Evolutionary conservation across 2,888 invertebrate species (phyloP), one percentile per base, ranked within the genome.

Genomic region (Caradrina kadenii): DNA sequence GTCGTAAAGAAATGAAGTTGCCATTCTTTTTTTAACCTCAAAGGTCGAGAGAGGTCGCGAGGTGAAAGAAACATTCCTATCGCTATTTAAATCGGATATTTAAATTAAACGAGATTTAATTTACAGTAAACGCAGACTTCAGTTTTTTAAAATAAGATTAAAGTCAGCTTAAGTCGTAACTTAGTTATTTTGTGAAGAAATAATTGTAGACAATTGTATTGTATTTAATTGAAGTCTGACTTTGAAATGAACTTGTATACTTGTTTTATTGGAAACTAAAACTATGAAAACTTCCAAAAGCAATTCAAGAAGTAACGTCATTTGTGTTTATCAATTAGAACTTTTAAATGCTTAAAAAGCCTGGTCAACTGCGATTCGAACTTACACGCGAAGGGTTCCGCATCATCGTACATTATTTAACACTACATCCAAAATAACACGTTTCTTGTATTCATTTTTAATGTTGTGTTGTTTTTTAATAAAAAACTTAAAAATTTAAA

Each of bases 171-270:
- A 42, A 73, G 45, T 69, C 68, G 31, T 39, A 60, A 68, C n/a
- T 21, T 11, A 42, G 31, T 56, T 35, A 56, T 45, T 61, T 69
- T 45, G 13, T 2, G 11, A 17, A 73, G 17, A n/a, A n/a, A n/a
- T n/a, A n/a, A n/a, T n/a, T n/a, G n/a, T n/a, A n/a, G n/a, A 50
- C 52, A 55, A 42, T 56, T 49, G 58, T 66, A 42, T 74, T 75
- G 58, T 67, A 35, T 59, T 67, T 39, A 50, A 60, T 50, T 70
- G 39, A 5, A 45, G 26, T 26, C 50, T 69, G 76, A 76, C 73
- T 48, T 73, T 73, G 21, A 5, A 39, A 50, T 61, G 55, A 48
- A 76, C 73, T 56, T 56, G 56, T 63, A 63, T 35, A 31, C 5
- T 31, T 26, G 26, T 26, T 26, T 26, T 26, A 4, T 26, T 26